These are phyloP conservation scores for Pica pica DNA, from an alignment of 2,113 vertebrate genomes.

Conservation along the genomic window DNA sequence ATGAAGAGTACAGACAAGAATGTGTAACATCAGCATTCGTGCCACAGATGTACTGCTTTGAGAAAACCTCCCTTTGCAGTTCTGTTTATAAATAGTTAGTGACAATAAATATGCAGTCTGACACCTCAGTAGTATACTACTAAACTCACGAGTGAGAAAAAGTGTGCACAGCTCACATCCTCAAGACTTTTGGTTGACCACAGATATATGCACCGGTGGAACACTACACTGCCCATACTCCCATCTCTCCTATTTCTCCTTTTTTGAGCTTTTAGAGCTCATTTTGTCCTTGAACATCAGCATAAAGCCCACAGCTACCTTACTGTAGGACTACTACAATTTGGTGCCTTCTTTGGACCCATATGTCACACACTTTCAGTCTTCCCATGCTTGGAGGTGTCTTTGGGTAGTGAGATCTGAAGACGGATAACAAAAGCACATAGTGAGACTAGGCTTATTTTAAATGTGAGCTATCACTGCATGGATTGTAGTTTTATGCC, in stretches of 20 bases:
- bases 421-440: neutral
- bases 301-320: neutral
- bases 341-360: rapidly evolving
- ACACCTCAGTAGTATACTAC: too few species aligned
- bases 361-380: rapidly evolving
- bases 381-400: neutral
- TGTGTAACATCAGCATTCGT: neutral
- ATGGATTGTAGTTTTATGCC: neutral
- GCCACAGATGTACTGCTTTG: neutral
- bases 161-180: neutral
- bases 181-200: neutral
- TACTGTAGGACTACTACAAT: neutral
- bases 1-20: neutral
- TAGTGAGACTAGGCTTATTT: neutral
- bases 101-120: neutral
- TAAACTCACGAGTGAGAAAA: neutral
- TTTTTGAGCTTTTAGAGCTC: neutral
- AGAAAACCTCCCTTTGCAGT: neutral
- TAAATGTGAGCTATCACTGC: neutral
- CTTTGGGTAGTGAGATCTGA: neutral
- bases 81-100: neutral
- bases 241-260: neutral
- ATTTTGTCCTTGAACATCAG: neutral
- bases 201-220: neutral
- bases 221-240: rapidly evolving